phyloP scores from a whole-genome alignment of 2,797 vertebrate species.

The Euthynnus affinis region DNA sequence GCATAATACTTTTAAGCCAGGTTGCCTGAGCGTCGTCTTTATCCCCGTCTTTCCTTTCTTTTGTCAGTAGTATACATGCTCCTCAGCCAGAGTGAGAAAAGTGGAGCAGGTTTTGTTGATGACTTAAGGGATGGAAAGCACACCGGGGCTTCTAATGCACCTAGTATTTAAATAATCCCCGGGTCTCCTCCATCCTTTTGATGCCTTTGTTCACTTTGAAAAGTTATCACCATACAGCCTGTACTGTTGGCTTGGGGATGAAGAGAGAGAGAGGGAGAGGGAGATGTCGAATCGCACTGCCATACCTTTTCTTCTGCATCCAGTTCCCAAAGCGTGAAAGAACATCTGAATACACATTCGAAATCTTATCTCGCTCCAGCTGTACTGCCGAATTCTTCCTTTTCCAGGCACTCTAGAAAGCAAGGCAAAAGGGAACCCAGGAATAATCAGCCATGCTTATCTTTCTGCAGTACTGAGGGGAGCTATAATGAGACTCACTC shows the following conservation, averaged over 20 bases:
- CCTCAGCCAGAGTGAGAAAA: conserved; percentile 78
- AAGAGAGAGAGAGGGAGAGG: conserved; percentile 45
- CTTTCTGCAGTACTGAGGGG: conserved; percentile 79
- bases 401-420: conserved; percentile 75
- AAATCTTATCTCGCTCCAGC: conserved; percentile 83
- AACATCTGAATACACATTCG: conserved; percentile 85
- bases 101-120: conserved; percentile 83
- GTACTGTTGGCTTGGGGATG: conserved; percentile 78
- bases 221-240: conserved; percentile 86
- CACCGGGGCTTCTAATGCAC: conserved; percentile 84
- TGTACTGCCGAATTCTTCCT: conserved; percentile 76
- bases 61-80: conserved; percentile 78
- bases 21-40: conserved; percentile 68
- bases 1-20: conserved; percentile 81
- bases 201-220: conserved; percentile 88
- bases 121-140: conserved; percentile 85
- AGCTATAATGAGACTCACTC: conserved; percentile 85
- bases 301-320: conserved; percentile 80
- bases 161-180: conserved; percentile 88
- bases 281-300: conserved; percentile 70
- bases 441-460: conserved; percentile 86
- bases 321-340: conserved; percentile 81
- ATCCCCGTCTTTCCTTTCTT: conserved; percentile 72
- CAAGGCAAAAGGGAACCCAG: conserved; percentile 72
- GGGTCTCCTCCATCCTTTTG: conserved; percentile 83